A percentile compares a stretch with the other conserved stretches of the same genome.
Evolutionary conservation across 2,113 vertebrate species (phyloP).

Genomic region (Neofelis nebulosa): DNA sequence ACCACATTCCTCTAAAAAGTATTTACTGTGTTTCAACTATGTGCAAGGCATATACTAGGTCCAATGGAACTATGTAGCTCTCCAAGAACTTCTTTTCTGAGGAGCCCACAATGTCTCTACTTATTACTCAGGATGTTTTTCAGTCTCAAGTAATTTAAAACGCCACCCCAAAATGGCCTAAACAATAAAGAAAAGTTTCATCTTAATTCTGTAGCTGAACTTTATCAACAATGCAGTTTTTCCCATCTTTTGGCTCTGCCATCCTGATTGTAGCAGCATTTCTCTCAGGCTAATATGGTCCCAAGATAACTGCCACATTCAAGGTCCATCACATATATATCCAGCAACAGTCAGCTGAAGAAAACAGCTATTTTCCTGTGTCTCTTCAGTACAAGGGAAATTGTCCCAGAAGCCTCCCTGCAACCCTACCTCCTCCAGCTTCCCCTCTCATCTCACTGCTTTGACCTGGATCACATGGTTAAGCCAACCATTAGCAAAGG

Average conservation of each 20-base stretch:
- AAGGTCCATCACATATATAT: slow-evolving; percentile 1
- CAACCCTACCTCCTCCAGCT: neutral
- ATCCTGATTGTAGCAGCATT: neutral
- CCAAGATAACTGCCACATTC: neutral
- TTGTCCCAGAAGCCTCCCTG: neutral
- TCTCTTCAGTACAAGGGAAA: slow-evolving; percentile 24
- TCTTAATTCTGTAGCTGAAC: slow-evolving; percentile 5
- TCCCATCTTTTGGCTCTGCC: neutral
- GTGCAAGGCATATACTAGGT: neutral
- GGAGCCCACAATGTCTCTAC: neutral
- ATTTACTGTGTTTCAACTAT: neutral
- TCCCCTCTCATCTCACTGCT: neutral
- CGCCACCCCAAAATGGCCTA: neutral
- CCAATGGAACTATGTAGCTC: neutral
- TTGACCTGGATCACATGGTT: neutral
- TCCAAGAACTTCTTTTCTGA: neutral
- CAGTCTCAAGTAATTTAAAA: neutral
- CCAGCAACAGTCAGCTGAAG: neutral
- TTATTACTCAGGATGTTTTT: slow-evolving; percentile 6
- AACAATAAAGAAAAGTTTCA: slow-evolving; percentile 26
- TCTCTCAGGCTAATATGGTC: slow-evolving; percentile 5
- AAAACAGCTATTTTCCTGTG: neutral
- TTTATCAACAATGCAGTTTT: neutral
- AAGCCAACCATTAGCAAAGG: neutral
- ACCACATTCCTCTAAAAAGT: neutral